These are phyloP conservation scores for Electrophaes corylata DNA, from an alignment of 2,888 invertebrate species.

Conservation along the genomic window DNA sequence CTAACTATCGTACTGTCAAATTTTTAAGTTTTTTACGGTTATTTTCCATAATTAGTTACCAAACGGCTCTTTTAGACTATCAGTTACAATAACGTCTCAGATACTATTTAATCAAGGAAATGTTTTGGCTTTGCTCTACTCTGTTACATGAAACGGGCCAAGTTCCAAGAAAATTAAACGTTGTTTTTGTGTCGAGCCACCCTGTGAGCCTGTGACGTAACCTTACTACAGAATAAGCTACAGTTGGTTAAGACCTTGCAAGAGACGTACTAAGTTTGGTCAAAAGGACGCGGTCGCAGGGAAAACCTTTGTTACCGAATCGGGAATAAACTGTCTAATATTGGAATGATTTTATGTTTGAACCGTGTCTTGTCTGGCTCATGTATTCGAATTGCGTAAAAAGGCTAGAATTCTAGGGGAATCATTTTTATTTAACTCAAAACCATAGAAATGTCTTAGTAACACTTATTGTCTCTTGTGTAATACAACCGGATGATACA, in stretches of 20 bases:
- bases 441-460: neutral
- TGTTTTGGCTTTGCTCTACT: slow-evolving; percentile 19
- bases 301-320: slow-evolving; percentile 35
- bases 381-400: slow-evolving; percentile 30
- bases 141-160: slow-evolving; percentile 28
- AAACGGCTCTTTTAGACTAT: neutral
- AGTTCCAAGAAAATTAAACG: slow-evolving; percentile 42
- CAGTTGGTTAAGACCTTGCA: slow-evolving; percentile 2
- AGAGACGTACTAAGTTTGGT: neutral
- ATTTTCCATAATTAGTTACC: neutral
- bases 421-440: slow-evolving; percentile 7
- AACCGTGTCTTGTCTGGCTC: slow-evolving; percentile 35
- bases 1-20: no score
- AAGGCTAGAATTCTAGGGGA: slow-evolving; percentile 10
- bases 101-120: slow-evolving; percentile 20
- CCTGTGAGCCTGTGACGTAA: slow-evolving; percentile 38
- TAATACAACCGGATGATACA: no score
- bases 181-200: slow-evolving; percentile 46
- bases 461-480: neutral
- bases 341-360: slow-evolving; percentile 39
- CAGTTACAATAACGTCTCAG: slow-evolving; percentile 14
- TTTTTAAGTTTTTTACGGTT: neutral
- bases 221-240: slow-evolving; percentile 7
- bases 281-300: slow-evolving; percentile 32
- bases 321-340: slow-evolving; percentile 37